Conservation (phyloP, 2,113 vertebrate genomes). For the Pterocles burchelli region DNA sequence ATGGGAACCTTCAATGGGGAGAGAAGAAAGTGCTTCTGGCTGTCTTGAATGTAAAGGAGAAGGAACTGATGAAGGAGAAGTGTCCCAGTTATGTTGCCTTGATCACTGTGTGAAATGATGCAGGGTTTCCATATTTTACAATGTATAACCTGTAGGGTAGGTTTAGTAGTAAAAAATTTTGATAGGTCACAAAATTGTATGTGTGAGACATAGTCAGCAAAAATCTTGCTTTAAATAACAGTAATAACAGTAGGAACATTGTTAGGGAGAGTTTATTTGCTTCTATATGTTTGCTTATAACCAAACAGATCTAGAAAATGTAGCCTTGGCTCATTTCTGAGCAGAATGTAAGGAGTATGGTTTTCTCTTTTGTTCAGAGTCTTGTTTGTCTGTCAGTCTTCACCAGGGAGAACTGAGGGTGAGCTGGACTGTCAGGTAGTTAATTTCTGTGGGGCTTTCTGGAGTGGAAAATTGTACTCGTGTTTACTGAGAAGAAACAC, state of each 20-base stretch:
- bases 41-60: not conserved
- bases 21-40: not conserved
- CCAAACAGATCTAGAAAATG: not conserved
- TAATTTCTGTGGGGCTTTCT: not conserved
- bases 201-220: not conserved
- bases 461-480: not conserved
- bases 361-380: not conserved
- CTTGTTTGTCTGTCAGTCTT: not conserved
- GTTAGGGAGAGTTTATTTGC: not conserved
- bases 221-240: not conserved
- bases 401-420: not conserved
- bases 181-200: not conserved
- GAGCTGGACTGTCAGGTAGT: not conserved
- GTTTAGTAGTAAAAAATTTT: not conserved
- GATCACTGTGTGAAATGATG: not conserved
- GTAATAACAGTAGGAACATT: not conserved
- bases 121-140: not conserved
- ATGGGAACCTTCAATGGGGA: not conserved
- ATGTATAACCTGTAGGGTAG: not conserved
- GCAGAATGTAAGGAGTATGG: not conserved
- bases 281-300: not conserved
- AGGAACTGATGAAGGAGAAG: not conserved
- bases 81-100: not conserved
- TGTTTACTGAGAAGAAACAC: not conserved
- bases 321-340: not conserved